phyloP scores from a whole-genome alignment of 2,888 invertebrate genomes.

The Idaea aversata region DNA sequence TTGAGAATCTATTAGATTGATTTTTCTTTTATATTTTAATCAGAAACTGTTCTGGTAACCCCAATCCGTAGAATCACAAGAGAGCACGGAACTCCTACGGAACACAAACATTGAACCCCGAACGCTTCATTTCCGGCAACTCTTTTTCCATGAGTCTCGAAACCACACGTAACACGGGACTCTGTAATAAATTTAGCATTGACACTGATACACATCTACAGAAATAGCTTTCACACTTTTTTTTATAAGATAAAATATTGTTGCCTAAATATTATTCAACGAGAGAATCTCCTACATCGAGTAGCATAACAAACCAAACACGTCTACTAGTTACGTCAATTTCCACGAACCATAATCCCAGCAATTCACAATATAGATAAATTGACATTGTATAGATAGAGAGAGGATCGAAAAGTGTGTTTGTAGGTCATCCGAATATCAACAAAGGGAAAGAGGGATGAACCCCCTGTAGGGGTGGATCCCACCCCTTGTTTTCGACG shows the following conservation, averaged over 20 bases:
- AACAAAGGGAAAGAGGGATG: slow-evolving; percentile 51
- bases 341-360: slow-evolving; percentile 6
- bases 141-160: slow-evolving; percentile 45
- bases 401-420: slow-evolving; percentile 56
- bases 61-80: background rate
- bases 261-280: background rate
- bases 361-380: slow-evolving; percentile 30
- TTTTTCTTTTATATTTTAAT: background rate
- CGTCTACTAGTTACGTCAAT: slow-evolving; percentile 2
- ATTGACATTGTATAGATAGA: slow-evolving; percentile 17
- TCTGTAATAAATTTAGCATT: slow-evolving; percentile 38
- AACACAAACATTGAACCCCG: slow-evolving; percentile 48
- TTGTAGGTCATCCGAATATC: slow-evolving; percentile 72
- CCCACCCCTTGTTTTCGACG: slow-evolving; percentile 32
- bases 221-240: slow-evolving; percentile 10
- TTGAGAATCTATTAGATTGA: background rate
- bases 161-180: slow-evolving; percentile 29
- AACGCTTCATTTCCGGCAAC: slow-evolving; percentile 59
- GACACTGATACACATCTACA: slow-evolving; percentile 15
- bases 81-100: slow-evolving; percentile 32
- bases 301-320: slow-evolving; percentile 3
- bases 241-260: background rate
- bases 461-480: slow-evolving; percentile 35
- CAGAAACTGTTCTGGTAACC: background rate
- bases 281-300: background rate